phyloP scores from a whole-genome alignment of 2,113 vertebrate species.

The Zingel zingel region DNA sequence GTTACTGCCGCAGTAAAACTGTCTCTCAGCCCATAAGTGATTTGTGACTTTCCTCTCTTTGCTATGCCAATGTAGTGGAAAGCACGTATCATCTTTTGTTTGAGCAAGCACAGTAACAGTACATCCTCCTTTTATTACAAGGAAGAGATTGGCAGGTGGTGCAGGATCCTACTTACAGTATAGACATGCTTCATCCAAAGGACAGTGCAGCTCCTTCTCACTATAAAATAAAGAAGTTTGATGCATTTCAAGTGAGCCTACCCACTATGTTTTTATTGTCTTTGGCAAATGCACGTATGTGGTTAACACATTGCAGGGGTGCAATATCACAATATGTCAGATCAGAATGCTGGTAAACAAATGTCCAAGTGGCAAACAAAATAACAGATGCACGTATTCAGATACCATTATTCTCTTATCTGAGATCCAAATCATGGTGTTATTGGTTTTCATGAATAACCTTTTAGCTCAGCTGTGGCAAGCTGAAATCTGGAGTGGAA shows the following conservation, averaged over 20 bases:
- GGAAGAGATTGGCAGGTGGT: slow-evolving; percentile 62
- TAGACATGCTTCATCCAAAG: slow-evolving; percentile 32
- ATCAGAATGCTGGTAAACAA: slow-evolving; percentile 18
- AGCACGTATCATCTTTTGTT: slow-evolving; percentile 65
- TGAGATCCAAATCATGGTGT: slow-evolving; percentile 18
- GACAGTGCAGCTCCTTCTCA: slow-evolving; percentile 30
- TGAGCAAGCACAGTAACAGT: slow-evolving; percentile 54
- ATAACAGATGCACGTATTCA: slow-evolving; percentile 33
- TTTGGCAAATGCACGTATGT: slow-evolving; percentile 21
- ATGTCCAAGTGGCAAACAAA: slow-evolving; percentile 50
- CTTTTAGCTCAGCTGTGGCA: slow-evolving; percentile 18
- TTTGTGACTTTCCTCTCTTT: slow-evolving; percentile 77
- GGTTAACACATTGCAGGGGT: slow-evolving; percentile 14
- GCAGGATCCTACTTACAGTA: slow-evolving; percentile 41
- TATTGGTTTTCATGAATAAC: slow-evolving; percentile 20
- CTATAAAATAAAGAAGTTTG: slow-evolving; percentile 12
- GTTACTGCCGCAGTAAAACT: slow-evolving; percentile 82
- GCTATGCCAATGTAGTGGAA: slow-evolving; percentile 63
- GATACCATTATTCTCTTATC: not conserved
- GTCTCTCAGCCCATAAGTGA: slow-evolving; percentile 77
- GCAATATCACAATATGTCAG: slow-evolving; percentile 4
- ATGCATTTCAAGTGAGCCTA: slow-evolving; percentile 20
- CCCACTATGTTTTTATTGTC: slow-evolving; percentile 9
- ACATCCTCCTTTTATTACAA: slow-evolving; percentile 53
- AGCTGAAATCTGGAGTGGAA: slow-evolving; percentile 9